A percentile compares a stretch with the other conserved stretches of the same genome.
Conservation (phyloP, 2,113 vertebrate genomes). For the Perca schrenkii region DNA sequence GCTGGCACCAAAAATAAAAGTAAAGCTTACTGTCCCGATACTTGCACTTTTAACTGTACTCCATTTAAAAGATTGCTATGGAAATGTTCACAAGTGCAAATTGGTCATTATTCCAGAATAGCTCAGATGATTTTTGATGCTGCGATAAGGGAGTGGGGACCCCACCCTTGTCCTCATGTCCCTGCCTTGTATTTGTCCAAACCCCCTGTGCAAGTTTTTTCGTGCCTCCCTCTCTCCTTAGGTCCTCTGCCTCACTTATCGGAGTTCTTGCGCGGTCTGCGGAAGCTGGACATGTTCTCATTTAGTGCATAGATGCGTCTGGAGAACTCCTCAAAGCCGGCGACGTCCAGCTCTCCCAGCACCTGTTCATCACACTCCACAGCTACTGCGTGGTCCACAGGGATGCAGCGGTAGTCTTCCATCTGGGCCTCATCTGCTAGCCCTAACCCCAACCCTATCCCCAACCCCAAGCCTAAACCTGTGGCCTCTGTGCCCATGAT, state of each 20-base stretch:
- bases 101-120: conserved; percentile 75
- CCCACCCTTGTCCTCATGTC: conserved; percentile 25
- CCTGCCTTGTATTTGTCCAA: conserved; percentile 42
- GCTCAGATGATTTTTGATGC: conserved; percentile 57
- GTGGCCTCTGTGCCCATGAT: conserved; percentile 96
- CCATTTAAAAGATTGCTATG: conserved; percentile 79
- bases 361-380: conserved; percentile 98
- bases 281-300: conserved; percentile 95
- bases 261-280: conserved; percentile 92
- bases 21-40: conserved; percentile 49
- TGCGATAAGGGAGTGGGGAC: conserved; percentile 23
- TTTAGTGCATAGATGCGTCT: conserved; percentile 97
- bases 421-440: conserved; percentile 83
- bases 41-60: conserved; percentile 58
- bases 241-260: conserved; percentile 89
- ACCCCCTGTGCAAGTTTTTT: conserved; percentile 39
- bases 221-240: conserved; percentile 10
- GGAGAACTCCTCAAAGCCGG: conserved; percentile 95
- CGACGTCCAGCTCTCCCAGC: conserved; percentile 89
- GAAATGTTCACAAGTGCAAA: conserved; percentile 90
- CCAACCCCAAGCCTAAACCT: conserved; percentile 79
- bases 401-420: conserved; percentile 93
- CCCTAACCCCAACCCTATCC: conserved; percentile 60
- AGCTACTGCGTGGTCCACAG: conserved; percentile 93
- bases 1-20: conserved; percentile 39